These are phyloP conservation scores for Eupithecia subumbrata DNA, from an alignment of 2,888 invertebrate genomes.

Conservation along the genomic window DNA sequence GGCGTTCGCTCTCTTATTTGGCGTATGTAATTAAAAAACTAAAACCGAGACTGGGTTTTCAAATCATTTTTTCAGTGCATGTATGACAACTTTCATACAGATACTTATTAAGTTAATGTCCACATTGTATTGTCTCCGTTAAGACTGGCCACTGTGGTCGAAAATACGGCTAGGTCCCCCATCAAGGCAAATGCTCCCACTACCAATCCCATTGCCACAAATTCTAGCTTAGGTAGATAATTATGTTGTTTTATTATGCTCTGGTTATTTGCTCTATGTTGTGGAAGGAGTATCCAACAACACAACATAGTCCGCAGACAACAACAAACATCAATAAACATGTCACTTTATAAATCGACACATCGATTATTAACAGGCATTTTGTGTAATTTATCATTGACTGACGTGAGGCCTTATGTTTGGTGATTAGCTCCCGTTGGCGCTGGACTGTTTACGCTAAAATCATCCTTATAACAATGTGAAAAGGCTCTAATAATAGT, in stretches of 20 bases:
- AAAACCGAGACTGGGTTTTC: too few species aligned
- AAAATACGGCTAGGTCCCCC: too few species aligned
- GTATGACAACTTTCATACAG: too few species aligned
- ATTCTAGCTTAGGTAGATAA: too few species aligned
- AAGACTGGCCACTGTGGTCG: too few species aligned
- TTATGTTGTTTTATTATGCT: neutral
- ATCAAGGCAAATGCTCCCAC: too few species aligned
- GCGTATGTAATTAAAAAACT: too few species aligned
- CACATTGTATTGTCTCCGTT: too few species aligned
- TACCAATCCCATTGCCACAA: too few species aligned
- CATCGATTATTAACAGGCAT: slow-evolving; percentile 45
- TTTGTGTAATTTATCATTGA: slow-evolving; percentile 49
- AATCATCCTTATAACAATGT: slow-evolving; percentile 21
- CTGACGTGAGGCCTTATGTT: slow-evolving; percentile 48
- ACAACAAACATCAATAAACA: slow-evolving; percentile 39
- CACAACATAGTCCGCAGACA: slow-evolving; percentile 28
- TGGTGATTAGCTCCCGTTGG: slow-evolving; percentile 48
- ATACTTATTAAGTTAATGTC: too few species aligned
- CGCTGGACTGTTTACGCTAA: slow-evolving; percentile 33
- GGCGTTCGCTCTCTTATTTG: too few species aligned
- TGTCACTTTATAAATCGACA: slow-evolving; percentile 46
- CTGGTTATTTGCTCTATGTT: neutral
- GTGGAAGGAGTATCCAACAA: neutral
- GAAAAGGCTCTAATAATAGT: neutral
- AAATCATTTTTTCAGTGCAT: too few species aligned